Evolutionary conservation across 2,888 invertebrate species (phyloP).

Genomic region (Stictocephala bisonia): DNA sequence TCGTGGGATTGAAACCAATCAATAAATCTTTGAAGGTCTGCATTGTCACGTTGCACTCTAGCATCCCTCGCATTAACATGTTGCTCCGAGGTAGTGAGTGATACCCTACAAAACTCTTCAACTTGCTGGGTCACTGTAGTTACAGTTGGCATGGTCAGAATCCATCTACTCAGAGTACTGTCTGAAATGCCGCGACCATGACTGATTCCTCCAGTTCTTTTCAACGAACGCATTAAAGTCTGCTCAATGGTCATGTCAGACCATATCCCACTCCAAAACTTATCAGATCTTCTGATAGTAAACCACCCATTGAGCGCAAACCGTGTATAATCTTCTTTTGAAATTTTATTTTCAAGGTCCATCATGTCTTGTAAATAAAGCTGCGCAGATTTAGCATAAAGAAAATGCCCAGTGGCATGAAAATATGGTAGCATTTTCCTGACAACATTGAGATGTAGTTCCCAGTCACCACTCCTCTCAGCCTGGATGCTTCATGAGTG

Average conservation of each 20-base stretch:
- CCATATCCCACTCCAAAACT: slow-evolving; percentile 50
- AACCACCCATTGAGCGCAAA: slow-evolving; percentile 47
- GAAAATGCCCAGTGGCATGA: slow-evolving; percentile 57
- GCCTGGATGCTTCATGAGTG: slow-evolving; percentile 36
- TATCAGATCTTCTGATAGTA: slow-evolving; percentile 49
- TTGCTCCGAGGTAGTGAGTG: slow-evolving; percentile 49
- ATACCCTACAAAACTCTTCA: slow-evolving; percentile 49
- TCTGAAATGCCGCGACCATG: slow-evolving; percentile 48
- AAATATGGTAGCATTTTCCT: slow-evolving; percentile 53
- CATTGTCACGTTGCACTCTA: slow-evolving; percentile 60
- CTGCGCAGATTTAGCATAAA: slow-evolving; percentile 55
- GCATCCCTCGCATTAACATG: slow-evolving; percentile 60
- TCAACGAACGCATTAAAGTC: slow-evolving; percentile 59
- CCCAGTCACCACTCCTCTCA: slow-evolving; percentile 52
- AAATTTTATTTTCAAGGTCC: slow-evolving; percentile 22
- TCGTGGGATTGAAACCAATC: slow-evolving; percentile 51
- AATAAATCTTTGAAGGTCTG: no score
- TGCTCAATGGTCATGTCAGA: slow-evolving; percentile 61
- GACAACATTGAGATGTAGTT: slow-evolving; percentile 51
- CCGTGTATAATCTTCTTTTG: slow-evolving; percentile 14
- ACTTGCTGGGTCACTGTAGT: slow-evolving; percentile 40
- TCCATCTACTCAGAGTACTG: slow-evolving; percentile 43
- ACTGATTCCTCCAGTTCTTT: slow-evolving; percentile 59
- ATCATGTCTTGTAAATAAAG: slow-evolving; percentile 56
- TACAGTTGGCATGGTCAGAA: slow-evolving; percentile 30